phyloP scores from a whole-genome alignment of 2,113 vertebrate genomes.

The Entomyzon cyanotis region DNA sequence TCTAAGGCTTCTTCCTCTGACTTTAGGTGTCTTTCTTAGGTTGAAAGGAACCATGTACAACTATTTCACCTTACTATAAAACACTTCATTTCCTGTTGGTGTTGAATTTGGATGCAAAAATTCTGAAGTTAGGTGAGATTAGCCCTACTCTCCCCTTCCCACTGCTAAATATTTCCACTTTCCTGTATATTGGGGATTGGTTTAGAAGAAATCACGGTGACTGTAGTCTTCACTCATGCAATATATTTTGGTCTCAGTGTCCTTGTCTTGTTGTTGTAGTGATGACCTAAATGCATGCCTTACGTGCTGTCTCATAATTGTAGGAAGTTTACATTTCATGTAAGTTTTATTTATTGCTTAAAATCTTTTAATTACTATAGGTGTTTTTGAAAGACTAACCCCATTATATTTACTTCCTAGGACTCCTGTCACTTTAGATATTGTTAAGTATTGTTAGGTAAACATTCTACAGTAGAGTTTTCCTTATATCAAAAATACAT shows the following conservation, averaged over 20 bases:
- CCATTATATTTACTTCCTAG: neutral
- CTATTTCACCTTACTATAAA: neutral
- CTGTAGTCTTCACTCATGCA: neutral
- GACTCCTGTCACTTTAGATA: neutral
- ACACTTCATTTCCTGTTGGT: neutral
- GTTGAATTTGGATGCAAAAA: neutral
- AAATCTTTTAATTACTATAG: neutral
- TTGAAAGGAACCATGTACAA: neutral
- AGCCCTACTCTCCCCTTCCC: neutral
- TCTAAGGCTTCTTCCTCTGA: neutral
- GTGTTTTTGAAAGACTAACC: neutral
- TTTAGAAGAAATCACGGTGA: neutral
- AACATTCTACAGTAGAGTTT: rapidly evolving
- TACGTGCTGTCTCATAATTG: neutral
- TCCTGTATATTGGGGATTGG: neutral
- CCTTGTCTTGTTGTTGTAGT: neutral
- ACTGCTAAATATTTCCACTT: neutral
- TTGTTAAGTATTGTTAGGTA: neutral
- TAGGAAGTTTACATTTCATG: neutral
- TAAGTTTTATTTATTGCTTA: neutral
- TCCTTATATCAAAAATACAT: neutral
- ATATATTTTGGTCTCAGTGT: neutral
- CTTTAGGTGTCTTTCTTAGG: neutral
- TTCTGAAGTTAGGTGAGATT: neutral
- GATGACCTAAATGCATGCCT: neutral